Conservation (phyloP, 2,113 vertebrate species). For the Seriola quinqueradiata region DNA sequence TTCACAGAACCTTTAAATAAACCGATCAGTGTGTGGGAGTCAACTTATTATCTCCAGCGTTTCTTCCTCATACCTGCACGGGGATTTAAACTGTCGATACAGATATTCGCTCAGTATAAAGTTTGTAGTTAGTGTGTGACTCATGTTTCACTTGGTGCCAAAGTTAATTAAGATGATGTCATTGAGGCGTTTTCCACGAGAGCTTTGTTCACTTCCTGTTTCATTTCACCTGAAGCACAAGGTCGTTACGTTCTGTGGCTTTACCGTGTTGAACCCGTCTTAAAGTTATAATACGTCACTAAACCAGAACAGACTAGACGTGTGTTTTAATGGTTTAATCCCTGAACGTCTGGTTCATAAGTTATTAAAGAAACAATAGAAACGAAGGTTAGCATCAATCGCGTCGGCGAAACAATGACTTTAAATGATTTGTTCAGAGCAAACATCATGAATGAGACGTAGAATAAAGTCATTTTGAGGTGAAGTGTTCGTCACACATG, state of each 20-base stretch:
- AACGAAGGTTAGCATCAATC: too few species aligned
- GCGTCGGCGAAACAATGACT: too few species aligned
- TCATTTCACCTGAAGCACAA: conserved; percentile 46
- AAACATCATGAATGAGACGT: too few species aligned
- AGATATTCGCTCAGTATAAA: not conserved
- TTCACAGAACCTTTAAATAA: not conserved
- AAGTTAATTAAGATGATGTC: conserved; percentile 51
- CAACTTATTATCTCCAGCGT: not conserved
- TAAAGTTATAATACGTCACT: too few species aligned
- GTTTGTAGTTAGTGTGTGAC: conserved; percentile 9
- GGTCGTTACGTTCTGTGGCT: conserved; percentile 18
- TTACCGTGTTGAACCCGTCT: not conserved
- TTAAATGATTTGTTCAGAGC: too few species aligned
- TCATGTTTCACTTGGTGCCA: conserved; percentile 9
- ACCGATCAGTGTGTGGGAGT: not conserved
- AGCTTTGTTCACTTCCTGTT: conserved; percentile 62
- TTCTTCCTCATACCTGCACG: not conserved
- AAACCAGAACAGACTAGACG: too few species aligned
- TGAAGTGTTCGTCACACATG: too few species aligned
- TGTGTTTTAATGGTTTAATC: too few species aligned
- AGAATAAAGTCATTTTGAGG: too few species aligned
- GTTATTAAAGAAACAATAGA: too few species aligned
- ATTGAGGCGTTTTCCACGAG: conserved; percentile 49
- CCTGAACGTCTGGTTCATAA: too few species aligned
- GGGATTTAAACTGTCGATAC: not conserved